Evolutionary conservation across 1,140 invertebrate species (phyloP), one percentile per base, ranked within the genome.

Genomic region (Temnothorax longispinosus): DNA sequence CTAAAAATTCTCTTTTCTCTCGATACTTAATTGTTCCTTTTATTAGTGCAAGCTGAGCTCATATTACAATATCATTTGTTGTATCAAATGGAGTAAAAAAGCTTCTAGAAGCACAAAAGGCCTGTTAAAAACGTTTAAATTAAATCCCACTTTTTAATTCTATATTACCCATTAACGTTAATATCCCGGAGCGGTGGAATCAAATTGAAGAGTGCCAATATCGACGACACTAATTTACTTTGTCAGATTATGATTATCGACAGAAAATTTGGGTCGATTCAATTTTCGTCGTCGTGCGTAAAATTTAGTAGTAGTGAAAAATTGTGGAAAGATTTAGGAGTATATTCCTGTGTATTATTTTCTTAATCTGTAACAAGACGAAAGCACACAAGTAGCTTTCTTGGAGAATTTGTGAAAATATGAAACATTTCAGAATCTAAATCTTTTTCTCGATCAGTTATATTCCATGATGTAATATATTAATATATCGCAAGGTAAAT

Each of bases 161-260:
- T 11, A 18, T 80, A 65, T 80, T 54, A 50, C 5, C 18, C 41
- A 84, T 84, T 84, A 84, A 47, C 27, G 69, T 60, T 74, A 84
- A 84, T 74, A 62, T 35, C 7, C 18, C 27, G 1, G 54, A 38
- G 27, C 41, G 1, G 13, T 62, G 15, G n/a, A 74, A 75, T 84
- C 10, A 74, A 84, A 74, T 47, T 84, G 54, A 84, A 58, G 72
- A 82, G 13, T 74, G 80, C 80, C 80, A 81, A 81, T 81, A 84
- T 75, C 69, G 69, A 75, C 2, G n/a, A 56, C 32, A 71, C 3
- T 67, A 67, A 67, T 67, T 67, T 72, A 82, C 41, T 74, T 84
- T 72, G 27, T 38, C 41, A n/a, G 18, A 75, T 84, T 60, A 74
- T 74, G 27, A 82, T 82, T 75, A 84, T 50, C 11, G n/a, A n/a